phyloP scores from a whole-genome alignment of 2,113 vertebrate genomes.

The Amblyopsis rosae region DNA sequence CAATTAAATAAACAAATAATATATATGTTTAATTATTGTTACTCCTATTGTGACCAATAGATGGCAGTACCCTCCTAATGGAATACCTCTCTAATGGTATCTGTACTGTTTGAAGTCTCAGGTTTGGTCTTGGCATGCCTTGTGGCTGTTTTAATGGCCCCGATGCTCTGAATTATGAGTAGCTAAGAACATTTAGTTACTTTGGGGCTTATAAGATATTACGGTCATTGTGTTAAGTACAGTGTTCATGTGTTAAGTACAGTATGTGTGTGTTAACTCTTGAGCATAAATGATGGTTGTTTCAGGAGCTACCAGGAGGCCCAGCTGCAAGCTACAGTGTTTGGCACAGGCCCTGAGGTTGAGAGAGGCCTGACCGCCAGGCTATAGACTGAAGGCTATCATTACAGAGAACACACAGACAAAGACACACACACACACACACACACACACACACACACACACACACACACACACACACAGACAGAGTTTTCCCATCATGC shows the following conservation, averaged over 20 bases:
- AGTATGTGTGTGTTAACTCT: neutral
- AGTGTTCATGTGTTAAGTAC: no score
- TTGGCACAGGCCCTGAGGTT: slow-evolving; percentile 52
- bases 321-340: slow-evolving; percentile 41
- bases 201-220: neutral
- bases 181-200: neutral
- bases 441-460: slow-evolving; percentile 24
- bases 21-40: neutral
- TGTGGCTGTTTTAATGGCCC: neutral
- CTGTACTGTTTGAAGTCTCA: neutral
- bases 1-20: no score
- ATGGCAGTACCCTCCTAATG: slow-evolving; percentile 22
- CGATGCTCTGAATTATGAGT: neutral
- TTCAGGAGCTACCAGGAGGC: slow-evolving; percentile 18
- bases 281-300: slow-evolving; percentile 18
- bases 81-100: neutral
- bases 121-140: neutral
- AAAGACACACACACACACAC: slow-evolving; percentile 13
- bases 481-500: slow-evolving; percentile 12
- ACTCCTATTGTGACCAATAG: slow-evolving; percentile 29
- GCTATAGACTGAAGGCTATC: slow-evolving; percentile 44
- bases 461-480: slow-evolving; percentile 16
- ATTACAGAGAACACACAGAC: slow-evolving; percentile 48
- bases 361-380: slow-evolving; percentile 46
- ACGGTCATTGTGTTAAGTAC: no score